These are phyloP conservation scores for Eubasilissa splendida DNA, from an alignment of 2,888 invertebrate species.

Conservation along the genomic window DNA sequence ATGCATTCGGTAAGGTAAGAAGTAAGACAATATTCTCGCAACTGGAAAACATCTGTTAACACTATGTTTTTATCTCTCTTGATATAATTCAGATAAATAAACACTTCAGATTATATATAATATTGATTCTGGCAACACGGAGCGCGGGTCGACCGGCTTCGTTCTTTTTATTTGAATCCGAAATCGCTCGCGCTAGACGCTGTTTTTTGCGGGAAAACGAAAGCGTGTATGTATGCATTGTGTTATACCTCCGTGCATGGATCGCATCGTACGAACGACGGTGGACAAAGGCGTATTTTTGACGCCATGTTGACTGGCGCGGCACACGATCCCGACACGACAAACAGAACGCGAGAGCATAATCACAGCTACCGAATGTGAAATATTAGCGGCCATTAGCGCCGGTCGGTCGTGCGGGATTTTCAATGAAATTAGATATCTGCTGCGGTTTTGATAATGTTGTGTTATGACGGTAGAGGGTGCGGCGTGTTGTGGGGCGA, in stretches of 20 bases:
- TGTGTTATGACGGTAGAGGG: neutral
- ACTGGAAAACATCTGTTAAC: too few relatives aligned
- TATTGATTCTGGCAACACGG: slow-evolving; percentile 1
- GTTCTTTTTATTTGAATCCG: slow-evolving; percentile 30
- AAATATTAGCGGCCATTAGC: slow-evolving; percentile 34
- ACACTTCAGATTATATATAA: too few relatives aligned
- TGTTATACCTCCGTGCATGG: neutral
- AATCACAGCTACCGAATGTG: slow-evolving; percentile 30
- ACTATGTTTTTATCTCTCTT: too few relatives aligned
- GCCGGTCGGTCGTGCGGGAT: neutral
- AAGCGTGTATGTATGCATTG: neutral
- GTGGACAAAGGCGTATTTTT: slow-evolving; percentile 37
- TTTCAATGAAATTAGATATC: slow-evolving; percentile 13
- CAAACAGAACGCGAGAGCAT: slow-evolving; percentile 6
- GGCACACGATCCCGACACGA: slow-evolving; percentile 30
- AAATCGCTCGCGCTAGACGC: slow-evolving; percentile 25
- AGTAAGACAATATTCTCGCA: too few relatives aligned
- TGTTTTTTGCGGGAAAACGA: slow-evolving; percentile 31
- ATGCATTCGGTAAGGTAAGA: too few relatives aligned
- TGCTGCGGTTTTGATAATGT: neutral
- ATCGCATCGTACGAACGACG: slow-evolving; percentile 34
- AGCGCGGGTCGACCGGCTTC: neutral
- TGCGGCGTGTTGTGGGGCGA: too few relatives aligned
- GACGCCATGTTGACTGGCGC: slow-evolving; percentile 33
- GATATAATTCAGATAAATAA: too few relatives aligned